Percentiles rank a stretch among this genome's conserved stretches.
These are phyloP conservation scores for Thinocorus orbignyianus DNA, from an alignment of 2,113 vertebrate genomes.

Conservation along the genomic window DNA sequence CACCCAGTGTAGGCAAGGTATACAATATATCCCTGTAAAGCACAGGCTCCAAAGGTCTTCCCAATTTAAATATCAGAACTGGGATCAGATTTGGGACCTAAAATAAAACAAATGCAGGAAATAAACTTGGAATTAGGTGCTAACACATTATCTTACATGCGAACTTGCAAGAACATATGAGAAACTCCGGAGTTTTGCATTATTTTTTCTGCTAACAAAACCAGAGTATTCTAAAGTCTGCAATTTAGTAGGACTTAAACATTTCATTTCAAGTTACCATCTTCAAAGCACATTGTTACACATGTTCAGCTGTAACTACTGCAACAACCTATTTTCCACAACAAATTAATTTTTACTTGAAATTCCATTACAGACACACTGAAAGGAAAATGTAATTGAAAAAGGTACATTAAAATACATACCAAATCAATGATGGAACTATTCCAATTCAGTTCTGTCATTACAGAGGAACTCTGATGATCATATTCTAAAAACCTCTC, in stretches of 20 bases:
- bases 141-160: fast-evolving
- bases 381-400: neutral
- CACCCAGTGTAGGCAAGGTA: constrained; percentile 86
- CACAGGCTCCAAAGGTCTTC: constrained; percentile 79
- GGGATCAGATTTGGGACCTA: constrained; percentile 90
- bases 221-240: neutral
- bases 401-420: neutral
- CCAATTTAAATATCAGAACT: constrained; percentile 88
- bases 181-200: neutral
- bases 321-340: neutral
- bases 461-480: neutral
- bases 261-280: neutral
- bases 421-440: neutral
- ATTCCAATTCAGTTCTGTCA: neutral
- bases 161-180: neutral
- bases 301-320: neutral
- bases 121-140: neutral
- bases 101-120: constrained; percentile 30
- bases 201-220: neutral
- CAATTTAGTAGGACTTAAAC: neutral
- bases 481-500: neutral
- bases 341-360: neutral
- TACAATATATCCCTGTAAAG: constrained; percentile 83
- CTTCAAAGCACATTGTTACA: neutral
- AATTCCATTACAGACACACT: neutral